Evolutionary conservation across 37 sponge, comb jelly and placozoan genomes (phyloP).

Genomic region (Bolinopsis microptera): DNA sequence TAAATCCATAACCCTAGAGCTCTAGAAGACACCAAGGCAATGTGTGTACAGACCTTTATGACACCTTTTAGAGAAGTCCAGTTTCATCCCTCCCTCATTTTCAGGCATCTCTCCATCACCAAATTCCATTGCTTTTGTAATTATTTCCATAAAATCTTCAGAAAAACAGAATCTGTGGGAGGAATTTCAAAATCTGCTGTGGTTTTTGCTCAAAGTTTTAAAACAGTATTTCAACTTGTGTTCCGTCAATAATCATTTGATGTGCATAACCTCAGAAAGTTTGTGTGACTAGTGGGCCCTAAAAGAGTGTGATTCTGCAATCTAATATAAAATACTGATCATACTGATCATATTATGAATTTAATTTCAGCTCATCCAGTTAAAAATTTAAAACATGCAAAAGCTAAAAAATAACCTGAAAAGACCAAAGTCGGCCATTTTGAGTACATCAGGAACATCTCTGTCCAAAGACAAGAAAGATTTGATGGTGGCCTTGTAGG

Average conservation of each 20-base stretch:
- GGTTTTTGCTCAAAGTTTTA: too few species aligned
- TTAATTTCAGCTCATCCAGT: too few species aligned
- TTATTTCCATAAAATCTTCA: conserved; percentile 4
- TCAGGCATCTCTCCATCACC: conserved; percentile 5
- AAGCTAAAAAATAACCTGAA: conserved; percentile 54
- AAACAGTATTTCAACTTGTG: too few species aligned
- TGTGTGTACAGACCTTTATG: conserved; percentile 48
- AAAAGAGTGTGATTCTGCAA: too few species aligned
- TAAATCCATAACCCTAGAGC: too few species aligned
- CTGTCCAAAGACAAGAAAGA: background rate
- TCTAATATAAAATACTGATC: too few species aligned
- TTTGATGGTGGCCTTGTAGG: background rate
- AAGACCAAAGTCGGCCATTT: conserved; percentile 58
- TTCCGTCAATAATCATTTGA: too few species aligned
- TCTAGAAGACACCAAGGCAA: too few species aligned
- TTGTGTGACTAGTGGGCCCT: too few species aligned
- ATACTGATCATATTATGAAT: too few species aligned
- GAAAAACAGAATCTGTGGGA: conserved; percentile 49
- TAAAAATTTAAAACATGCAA: background rate
- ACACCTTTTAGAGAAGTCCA: conserved; percentile 34
- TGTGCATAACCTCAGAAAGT: too few species aligned
- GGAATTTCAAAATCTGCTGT: too few species aligned
- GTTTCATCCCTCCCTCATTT: conserved; percentile 52
- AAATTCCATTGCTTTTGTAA: background rate
- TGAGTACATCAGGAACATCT: conserved; percentile 3